Base-by-base conservation (phyloP, 2,113 vertebrate genomes). In the Gila orcuttii region DNA sequence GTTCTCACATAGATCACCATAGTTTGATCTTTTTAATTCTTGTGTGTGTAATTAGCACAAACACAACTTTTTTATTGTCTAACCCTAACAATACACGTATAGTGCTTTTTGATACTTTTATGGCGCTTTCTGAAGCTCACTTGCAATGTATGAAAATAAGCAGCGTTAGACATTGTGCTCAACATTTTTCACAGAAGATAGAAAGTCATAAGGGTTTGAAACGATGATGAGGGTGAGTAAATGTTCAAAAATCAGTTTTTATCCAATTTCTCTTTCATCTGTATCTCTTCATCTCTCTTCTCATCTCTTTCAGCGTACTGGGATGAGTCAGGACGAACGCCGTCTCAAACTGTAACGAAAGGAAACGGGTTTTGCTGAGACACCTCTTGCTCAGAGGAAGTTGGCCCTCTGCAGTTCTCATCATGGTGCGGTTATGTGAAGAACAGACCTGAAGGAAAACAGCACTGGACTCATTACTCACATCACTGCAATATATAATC, bases 351-450 rank as follows among this genome's bases (percentile, higher is more conserved):
- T 21, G 28, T 68, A 68, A 33, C 6, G 2, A 33, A 33, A 68
- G 64, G 64, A 69, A 69, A 36, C 66, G 0, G 6, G 42, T 73
- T 73, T 23, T 73, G 69, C 69, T 45, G 69, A 45, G 39, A n/a
- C 39, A n/a, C n/a, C n/a, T 75, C 33, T 77, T 85, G n/a, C 13
- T 31, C 36, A 59, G 47, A 85, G 86, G 86, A 87, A 87, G 78
- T 76, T 80, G 78, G 50, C 12, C 31, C 83, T 81, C 83, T 87
- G 77, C 78, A 82, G 83, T 87, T 85, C 83, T 87, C 80, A 81
- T 87, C 55, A 81, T 10, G 9, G 11, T 59, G 50, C 1, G 7
- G 59, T 84, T 33, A 76, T 55, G 64, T 12, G 73, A 25, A 64
- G 75, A 75, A 76, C 83, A 66, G 33, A 79, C 23, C 17, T 36